phyloP scores from a whole-genome alignment of 2,797 vertebrate genomes.

The Lepus oiostolus region DNA sequence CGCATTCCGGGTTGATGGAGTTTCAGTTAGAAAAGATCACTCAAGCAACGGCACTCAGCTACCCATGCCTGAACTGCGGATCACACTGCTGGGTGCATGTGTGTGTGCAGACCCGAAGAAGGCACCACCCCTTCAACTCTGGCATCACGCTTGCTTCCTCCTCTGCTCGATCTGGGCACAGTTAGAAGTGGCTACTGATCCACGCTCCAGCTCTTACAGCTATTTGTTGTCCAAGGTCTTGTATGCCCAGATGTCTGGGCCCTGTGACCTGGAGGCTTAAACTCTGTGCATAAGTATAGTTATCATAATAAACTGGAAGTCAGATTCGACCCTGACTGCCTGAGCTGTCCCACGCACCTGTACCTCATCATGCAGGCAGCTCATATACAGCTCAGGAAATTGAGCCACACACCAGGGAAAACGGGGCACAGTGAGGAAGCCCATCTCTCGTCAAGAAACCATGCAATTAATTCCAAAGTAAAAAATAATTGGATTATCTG shows the following conservation, averaged over 20 bases:
- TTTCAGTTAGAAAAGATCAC: not conserved
- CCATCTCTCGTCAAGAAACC: constrained; percentile 38
- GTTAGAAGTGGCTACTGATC: not conserved
- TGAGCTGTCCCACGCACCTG: not conserved
- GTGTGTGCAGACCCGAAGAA: not conserved
- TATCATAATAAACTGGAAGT: not conserved
- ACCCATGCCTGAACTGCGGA: not conserved
- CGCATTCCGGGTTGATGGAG: not conserved
- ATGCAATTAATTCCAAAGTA: constrained; percentile 78
- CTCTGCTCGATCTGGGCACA: not conserved
- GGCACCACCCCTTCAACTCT: not conserved
- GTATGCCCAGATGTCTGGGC: not conserved
- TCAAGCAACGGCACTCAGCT: not conserved
- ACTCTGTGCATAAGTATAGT: not conserved
- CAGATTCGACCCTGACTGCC: not conserved
- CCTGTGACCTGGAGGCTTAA: not conserved
- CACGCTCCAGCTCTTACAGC: not conserved
- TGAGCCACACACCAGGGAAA: not conserved
- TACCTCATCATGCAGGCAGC: not conserved
- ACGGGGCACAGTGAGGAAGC: constrained; percentile 28
- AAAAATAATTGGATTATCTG: constrained; percentile 81
- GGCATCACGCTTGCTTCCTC: not conserved
- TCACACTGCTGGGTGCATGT: too few species aligned
- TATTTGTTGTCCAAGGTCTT: not conserved
- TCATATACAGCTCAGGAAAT: not conserved